Conservation (phyloP, 2,888 invertebrate species). For the Amphiduros pacificus region DNA sequence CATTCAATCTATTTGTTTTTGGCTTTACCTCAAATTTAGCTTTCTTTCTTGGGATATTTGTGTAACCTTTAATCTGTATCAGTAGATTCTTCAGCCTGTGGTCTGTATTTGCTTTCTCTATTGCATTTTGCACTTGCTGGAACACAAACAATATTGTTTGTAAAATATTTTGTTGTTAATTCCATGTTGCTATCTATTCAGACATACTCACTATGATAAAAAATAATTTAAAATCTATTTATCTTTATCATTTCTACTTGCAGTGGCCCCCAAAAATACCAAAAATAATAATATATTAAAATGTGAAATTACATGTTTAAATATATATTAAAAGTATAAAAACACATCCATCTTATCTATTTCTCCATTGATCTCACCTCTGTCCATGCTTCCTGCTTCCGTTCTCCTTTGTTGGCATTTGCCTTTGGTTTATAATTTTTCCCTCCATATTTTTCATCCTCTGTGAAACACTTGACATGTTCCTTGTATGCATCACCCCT, state of each 20-base stretch:
- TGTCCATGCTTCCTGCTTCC: conserved; percentile 84
- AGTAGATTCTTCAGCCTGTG: conserved; percentile 68
- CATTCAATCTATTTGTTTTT: not conserved
- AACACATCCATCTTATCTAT: no score
- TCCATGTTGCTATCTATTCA: no score
- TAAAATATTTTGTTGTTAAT: no score
- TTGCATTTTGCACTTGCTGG: conserved; percentile 66
- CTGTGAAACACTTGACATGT: conserved; percentile 83
- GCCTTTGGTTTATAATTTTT: conserved; percentile 73
- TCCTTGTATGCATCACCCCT: conserved; percentile 74
- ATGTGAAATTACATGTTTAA: not conserved
- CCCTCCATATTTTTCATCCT: conserved; percentile 86
- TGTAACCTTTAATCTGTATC: conserved; percentile 70
- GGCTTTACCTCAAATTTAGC: conserved; percentile 69
- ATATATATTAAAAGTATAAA: no score
- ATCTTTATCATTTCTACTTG: no score
- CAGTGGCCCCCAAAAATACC: no score
- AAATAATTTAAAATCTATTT: no score
- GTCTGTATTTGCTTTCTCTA: conserved; percentile 67
- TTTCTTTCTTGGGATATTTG: conserved; percentile 85
- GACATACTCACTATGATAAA: no score
- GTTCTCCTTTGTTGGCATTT: conserved; percentile 77
- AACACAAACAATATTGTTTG: not conserved
- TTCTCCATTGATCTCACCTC: no score
- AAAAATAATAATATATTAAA: not conserved